Percentiles rank a stretch among this genome's conserved stretches.
phyloP scores from a whole-genome alignment of 2,113 vertebrate species.

The Cynoglossus semilaevis region DNA sequence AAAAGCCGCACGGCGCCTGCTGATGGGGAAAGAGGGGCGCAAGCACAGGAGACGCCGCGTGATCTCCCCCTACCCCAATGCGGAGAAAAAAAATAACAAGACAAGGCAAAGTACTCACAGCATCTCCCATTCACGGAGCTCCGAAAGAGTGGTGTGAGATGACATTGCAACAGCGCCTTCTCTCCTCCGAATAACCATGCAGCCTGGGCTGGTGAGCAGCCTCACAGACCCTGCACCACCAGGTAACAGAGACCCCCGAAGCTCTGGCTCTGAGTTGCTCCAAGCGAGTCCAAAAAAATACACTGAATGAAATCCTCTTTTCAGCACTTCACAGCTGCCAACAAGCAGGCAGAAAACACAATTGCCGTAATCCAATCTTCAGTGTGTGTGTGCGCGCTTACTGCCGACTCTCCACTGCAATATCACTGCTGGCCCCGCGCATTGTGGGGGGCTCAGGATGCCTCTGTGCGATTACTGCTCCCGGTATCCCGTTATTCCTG shows the following conservation, averaged over 20 bases:
- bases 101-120: conserved; percentile 84
- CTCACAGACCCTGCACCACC: conserved; percentile 49
- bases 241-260: conserved; percentile 30
- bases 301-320: conserved; percentile 54
- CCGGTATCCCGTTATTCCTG: conserved; percentile 63
- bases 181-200: conserved; percentile 60
- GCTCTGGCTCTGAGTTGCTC: conserved; percentile 54
- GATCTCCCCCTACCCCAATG: conserved; percentile 10
- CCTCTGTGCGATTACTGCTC: conserved; percentile 50
- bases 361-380: conserved; percentile 72
- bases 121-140: conserved; percentile 90
- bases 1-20: conserved; percentile 25
- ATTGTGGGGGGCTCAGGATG: conserved; percentile 46
- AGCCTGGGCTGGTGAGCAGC: conserved; percentile 51
- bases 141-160: conserved; percentile 74
- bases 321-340: conserved; percentile 46
- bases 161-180: conserved; percentile 77
- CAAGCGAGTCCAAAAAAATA: conserved; percentile 42
- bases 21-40: neutral
- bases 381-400: conserved; percentile 40
- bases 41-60: conserved; percentile 7
- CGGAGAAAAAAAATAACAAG: conserved; percentile 3
- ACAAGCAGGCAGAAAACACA: conserved; percentile 50
- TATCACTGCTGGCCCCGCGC: conserved; percentile 60
- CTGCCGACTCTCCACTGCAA: conserved; percentile 65